A percentile compares a stretch with the other conserved stretches of the same genome.
phyloP scores from a whole-genome alignment of 2,797 vertebrate species.

The Austrolebias charrua region DNA sequence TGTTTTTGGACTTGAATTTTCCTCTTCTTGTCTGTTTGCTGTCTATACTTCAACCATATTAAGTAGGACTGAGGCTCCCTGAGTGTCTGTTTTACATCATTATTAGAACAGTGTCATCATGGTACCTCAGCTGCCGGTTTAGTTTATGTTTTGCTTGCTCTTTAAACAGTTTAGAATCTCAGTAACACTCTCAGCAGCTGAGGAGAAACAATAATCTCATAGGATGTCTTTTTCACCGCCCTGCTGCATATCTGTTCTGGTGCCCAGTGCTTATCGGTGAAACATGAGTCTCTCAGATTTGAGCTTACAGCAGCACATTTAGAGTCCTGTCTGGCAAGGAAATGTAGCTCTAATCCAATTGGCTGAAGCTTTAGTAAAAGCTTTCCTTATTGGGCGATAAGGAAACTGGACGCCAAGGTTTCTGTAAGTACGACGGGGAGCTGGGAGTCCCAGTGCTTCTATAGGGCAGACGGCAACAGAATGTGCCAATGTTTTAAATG shows the following conservation, averaged over 20 bases:
- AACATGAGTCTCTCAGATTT: constrained; percentile 69
- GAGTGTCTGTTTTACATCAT: constrained; percentile 37
- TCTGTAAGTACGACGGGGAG: constrained; percentile 68
- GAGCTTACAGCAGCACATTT: constrained; percentile 72
- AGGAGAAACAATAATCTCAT: constrained; percentile 13
- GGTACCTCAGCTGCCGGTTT: constrained; percentile 16
- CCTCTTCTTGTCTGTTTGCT: not conserved
- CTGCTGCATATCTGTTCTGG: constrained; percentile 41
- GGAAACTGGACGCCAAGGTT: constrained; percentile 62
- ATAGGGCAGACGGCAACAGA: constrained; percentile 42
- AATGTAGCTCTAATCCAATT: constrained; percentile 71
- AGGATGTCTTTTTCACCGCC: constrained; percentile 25
- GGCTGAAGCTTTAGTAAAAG: constrained; percentile 73
- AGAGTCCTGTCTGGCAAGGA: constrained; percentile 59
- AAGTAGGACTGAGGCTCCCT: not conserved
- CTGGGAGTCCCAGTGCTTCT: constrained; percentile 63
- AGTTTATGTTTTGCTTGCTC: constrained; percentile 30
- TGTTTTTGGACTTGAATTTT: not conserved
- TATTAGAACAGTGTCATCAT: not conserved
- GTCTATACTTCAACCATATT: not conserved
- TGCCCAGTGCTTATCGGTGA: constrained; percentile 61
- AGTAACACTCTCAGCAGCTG: constrained; percentile 7
- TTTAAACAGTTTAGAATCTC: constrained; percentile 44
- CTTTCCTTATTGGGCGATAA: constrained; percentile 68
- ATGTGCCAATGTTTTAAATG: constrained; percentile 56